Evolutionary conservation across 2,797 vertebrate species (phyloP), one percentile per base, ranked within the genome.

Genomic region (Hoplostethus atlanticus): DNA sequence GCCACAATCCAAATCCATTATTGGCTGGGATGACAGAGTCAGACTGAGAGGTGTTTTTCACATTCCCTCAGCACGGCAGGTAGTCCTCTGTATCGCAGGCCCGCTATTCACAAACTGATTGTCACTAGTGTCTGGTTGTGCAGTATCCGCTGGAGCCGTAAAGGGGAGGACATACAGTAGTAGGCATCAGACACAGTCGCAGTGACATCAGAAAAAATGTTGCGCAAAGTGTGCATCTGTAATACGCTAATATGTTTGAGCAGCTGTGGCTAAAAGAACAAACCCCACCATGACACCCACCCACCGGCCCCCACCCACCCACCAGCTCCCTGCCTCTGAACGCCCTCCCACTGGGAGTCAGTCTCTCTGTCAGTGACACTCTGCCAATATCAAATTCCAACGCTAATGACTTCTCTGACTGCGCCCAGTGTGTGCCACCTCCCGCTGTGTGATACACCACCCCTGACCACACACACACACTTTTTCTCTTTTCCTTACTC

Each of bases 361-460:
- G 57, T 62, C 71, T 72, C 63, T 71, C 66, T 64, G 64, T 79
- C 76, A 72, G 51, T 28, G 30, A 44, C 31, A 13, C 73, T 68
- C 68, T 64, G 78, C 85, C 84, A 64, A 69, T 68, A 84, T 85
- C 82, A 87, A 84, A 84, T 73, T 62, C 74, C 80, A 79, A 54
- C 82, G 25, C 71, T 81, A 83, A 81, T 79, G 76, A 72, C 85
- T 79, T 87, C 30, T 79, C 74, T 64, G 50, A 68, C 66, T 74
- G 59, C 30, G 61, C 64, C 52, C 69, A 63, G 63, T 73, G 51
- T 72, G 81, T 53, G 54, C 65, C 51, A 5, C 57, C 67, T 63
- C 64, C 71, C 71, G 66, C 31, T 12, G 71, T 48, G 80, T 60
- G 63, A 69, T 64, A 48, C 55, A n/a, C 56, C 47, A 42, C 44